Percentiles rank a stretch among this genome's conserved stretches.
Conservation (phyloP, 2,888 invertebrate genomes). For the Pycnomerus fuliginosus region DNA sequence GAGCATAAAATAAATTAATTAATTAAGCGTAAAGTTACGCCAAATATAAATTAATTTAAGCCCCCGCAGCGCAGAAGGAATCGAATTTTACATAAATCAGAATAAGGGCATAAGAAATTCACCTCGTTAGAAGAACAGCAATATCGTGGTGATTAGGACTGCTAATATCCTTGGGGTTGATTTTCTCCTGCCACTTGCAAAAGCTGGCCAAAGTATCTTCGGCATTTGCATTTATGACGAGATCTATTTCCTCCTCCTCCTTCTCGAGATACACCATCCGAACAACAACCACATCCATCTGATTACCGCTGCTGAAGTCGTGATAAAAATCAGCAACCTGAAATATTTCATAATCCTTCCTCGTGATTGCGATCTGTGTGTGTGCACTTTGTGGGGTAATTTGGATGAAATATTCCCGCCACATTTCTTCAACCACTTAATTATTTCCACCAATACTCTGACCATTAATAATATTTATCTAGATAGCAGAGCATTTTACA, state of each 20-base stretch:
- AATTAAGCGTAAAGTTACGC: no score
- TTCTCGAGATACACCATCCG: conserved; percentile 59
- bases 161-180: conserved; percentile 57
- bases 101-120: conserved; percentile 18
- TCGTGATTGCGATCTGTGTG: conserved; percentile 6
- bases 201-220: conserved; percentile 63
- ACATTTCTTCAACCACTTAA: conserved; percentile 14
- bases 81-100: no score
- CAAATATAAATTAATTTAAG: no score
- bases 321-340: conserved; percentile 54
- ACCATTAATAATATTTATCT: conserved; percentile 19
- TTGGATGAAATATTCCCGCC: conserved; percentile 6
- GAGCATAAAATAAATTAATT: no score
- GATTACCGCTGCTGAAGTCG: conserved; percentile 56
- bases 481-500: conserved; percentile 9
- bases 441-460: conserved; percentile 14
- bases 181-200: conserved; percentile 62
- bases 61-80: no score
- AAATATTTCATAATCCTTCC: conserved; percentile 3
- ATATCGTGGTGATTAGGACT: conserved; percentile 65
- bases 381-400: conserved; percentile 1
- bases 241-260: conserved; percentile 56
- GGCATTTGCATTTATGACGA: conserved; percentile 55
- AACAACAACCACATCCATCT: conserved; percentile 60
- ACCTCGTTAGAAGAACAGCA: conserved; percentile 62